phyloP scores from a whole-genome alignment of 2,797 vertebrate genomes.

The Huso huso region DNA sequence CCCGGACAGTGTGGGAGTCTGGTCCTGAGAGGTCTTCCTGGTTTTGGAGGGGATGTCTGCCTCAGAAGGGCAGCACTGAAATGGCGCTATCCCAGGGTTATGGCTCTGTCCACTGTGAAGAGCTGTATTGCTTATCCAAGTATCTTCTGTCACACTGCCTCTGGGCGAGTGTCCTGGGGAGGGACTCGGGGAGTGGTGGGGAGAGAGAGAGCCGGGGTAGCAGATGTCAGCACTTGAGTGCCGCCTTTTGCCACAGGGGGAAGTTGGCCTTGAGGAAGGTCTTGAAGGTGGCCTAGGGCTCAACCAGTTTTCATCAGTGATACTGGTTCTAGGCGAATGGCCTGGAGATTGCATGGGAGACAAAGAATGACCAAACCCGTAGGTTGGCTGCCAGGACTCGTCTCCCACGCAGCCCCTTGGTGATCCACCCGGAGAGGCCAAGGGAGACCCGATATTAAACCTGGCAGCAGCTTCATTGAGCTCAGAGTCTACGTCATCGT shows the following conservation, averaged over 20 bases:
- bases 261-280: conserved; percentile 89
- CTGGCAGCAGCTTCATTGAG: conserved; percentile 93
- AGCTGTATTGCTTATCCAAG: conserved; percentile 76
- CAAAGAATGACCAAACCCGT: conserved; percentile 68
- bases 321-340: conserved; percentile 90
- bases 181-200: conserved; percentile 87
- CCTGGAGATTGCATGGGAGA: conserved; percentile 94
- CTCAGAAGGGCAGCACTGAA: conserved; percentile 85
- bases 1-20: conserved; percentile 69
- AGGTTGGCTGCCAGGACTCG: conserved; percentile 80
- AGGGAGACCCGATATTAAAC: conserved; percentile 85
- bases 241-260: conserved; percentile 90
- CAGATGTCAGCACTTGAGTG: conserved; percentile 96
- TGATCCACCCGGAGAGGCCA: conserved; percentile 84
- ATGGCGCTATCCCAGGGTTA: conserved; percentile 67
- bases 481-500: conserved; percentile 94
- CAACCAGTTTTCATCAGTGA: conserved; percentile 98
- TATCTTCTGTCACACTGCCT: conserved; percentile 92
- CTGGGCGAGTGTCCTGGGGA: conserved; percentile 92
- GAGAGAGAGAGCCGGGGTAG: conserved; percentile 79
- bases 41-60: conserved; percentile 95
- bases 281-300: conserved; percentile 87
- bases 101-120: conserved; percentile 50
- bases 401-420: conserved; percentile 70
- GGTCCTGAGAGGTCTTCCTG: conserved; percentile 92